These are phyloP conservation scores for Spermophilus dauricus DNA, from an alignment of 2,113 vertebrate species.

Conservation along the genomic window DNA sequence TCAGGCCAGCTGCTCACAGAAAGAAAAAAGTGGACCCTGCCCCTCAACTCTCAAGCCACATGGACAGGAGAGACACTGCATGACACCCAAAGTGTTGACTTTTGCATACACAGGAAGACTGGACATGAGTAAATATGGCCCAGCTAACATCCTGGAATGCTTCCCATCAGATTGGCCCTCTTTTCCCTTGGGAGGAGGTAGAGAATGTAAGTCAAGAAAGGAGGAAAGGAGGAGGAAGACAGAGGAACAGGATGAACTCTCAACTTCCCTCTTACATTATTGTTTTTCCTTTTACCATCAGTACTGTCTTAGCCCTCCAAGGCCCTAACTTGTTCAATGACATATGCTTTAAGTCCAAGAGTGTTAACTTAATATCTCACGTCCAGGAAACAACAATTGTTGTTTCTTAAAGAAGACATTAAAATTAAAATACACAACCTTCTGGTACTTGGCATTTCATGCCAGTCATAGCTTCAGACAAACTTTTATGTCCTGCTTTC, in stretches of 20 bases:
- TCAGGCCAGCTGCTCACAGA: not conserved
- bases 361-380: not conserved
- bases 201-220: not conserved
- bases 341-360: not conserved
- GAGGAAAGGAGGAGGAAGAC: not conserved
- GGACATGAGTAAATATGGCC: not conserved
- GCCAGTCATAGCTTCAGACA: not conserved
- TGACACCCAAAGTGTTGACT: not conserved
- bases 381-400: not conserved
- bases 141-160: not conserved
- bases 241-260: not conserved
- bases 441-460: not conserved
- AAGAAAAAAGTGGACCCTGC: not conserved
- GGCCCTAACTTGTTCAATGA: not conserved
- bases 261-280: not conserved
- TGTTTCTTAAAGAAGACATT: slow-evolving; percentile 30
- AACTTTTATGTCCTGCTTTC: not conserved
- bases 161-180: not conserved
- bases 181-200: not conserved
- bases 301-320: not conserved
- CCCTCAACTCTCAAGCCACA: not conserved
- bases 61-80: not conserved
- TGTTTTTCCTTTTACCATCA: not conserved
- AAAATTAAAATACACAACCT: slow-evolving; percentile 42
- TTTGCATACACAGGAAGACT: not conserved